Evolutionary conservation across 2,113 vertebrate species (phyloP), one percentile per base, ranked within the genome.

Genomic region (Pangasianodon gigas): DNA sequence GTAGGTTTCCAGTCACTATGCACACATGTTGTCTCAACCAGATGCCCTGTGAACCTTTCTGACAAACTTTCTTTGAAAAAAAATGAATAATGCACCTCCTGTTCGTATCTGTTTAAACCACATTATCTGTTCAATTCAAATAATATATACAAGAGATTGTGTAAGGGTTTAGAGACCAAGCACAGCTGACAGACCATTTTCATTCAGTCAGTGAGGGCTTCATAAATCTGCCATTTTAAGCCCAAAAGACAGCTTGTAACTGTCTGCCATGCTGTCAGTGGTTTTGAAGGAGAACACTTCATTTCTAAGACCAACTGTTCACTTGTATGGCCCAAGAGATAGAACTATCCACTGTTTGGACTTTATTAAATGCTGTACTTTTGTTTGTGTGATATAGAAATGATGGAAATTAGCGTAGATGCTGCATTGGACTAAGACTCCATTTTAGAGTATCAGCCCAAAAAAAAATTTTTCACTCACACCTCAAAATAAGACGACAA

Each of bases 261-360:
- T 51, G 60, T 44, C 32, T 32, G 60, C 80, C n/a, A 51, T 71
- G 88, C 88, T 91, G 82, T 91, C 90, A 71, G 44, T 89, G 88
- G 85, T 81, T 32, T 69, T 91, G 60, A 88, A 84, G 29, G n/a
- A 80, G 62, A 32, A 75, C 60, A 62, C 37, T 90, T 52, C 51
- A 58, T 51, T 75, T 58, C 56, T 58, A 82, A 69, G 46, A 21
- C 60, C 58, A 69, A 67, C 60, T 24, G 21, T 77, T 21, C 41
- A 77, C 74, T 77, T 46, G 7, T 3, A 11, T 77, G 21, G 24
- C 62, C 46, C 87, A 52, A 37, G 46, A 37, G 24, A 54, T 2
- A 69, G 69, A 83, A 54, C 46, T 51, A 6, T 67, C 5, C 19
- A 3, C 3, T 52, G 21, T 81, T 41, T 21, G n/a, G n/a, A 37